A percentile compares a stretch with the other conserved stretches of the same genome.
Conservation (phyloP, 2,888 invertebrate genomes). For the Chouioia cunea region DNA sequence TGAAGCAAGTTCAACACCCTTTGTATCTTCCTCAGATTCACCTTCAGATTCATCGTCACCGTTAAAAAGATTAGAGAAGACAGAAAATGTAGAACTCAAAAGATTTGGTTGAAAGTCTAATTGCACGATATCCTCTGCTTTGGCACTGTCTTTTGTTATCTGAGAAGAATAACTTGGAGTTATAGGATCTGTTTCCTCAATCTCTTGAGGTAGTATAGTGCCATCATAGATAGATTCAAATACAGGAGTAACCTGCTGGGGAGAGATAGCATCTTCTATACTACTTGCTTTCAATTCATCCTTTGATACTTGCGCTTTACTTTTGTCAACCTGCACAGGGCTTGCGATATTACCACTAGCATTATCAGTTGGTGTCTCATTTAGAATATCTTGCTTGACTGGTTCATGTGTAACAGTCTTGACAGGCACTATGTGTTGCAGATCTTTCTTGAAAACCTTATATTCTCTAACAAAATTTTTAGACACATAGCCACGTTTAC, state of each 20-base stretch:
- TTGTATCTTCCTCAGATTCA: constrained; percentile 9
- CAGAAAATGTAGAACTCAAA: constrained; percentile 35
- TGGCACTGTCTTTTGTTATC: constrained; percentile 15
- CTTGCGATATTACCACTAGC: constrained; percentile 2
- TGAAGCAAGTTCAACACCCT: constrained; percentile 12
- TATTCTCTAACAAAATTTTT: constrained; percentile 73
- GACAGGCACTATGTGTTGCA: constrained; percentile 68
- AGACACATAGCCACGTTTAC: constrained; percentile 78
- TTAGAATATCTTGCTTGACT: background rate
- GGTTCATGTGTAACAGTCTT: constrained; percentile 50
- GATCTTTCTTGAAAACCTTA: constrained; percentile 69
- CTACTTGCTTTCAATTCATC: constrained; percentile 8
- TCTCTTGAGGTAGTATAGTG: constrained; percentile 38
- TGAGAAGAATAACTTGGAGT: constrained; percentile 36
- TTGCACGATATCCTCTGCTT: constrained; percentile 32
- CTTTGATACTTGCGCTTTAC: background rate
- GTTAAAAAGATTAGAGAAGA: constrained; percentile 28
- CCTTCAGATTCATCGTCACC: constrained; percentile 5
- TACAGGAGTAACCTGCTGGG: constrained; percentile 39
- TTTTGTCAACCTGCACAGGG: background rate
- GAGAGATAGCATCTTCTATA: constrained; percentile 16
- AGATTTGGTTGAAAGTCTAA: constrained; percentile 41
- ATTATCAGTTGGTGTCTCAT: constrained; percentile 12
- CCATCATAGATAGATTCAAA: constrained; percentile 43
- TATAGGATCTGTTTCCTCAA: constrained; percentile 17